A percentile compares a stretch with the other conserved stretches of the same genome.
Evolutionary conservation across 2,797 vertebrate species (phyloP).

Genomic region (Sardinella longiceps): DNA sequence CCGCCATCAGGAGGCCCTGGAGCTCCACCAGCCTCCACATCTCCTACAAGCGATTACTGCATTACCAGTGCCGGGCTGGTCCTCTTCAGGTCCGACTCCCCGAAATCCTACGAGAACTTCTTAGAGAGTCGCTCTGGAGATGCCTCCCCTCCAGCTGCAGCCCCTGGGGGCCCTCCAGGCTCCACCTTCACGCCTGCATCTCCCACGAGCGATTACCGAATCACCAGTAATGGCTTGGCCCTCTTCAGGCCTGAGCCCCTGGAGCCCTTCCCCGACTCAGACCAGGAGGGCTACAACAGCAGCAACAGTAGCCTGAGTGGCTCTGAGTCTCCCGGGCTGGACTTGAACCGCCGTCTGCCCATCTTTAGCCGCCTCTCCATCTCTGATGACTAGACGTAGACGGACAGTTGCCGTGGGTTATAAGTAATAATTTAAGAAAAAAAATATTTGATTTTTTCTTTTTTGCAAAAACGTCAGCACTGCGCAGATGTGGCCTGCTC

Average conservation of each 20-base stretch:
- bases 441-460: slow-evolving; percentile 45
- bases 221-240: slow-evolving; percentile 8
- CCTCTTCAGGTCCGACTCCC: slow-evolving; percentile 91
- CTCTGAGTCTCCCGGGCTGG: slow-evolving; percentile 92
- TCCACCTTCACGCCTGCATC: slow-evolving; percentile 69
- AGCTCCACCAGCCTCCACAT: slow-evolving; percentile 51
- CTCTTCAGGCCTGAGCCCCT: slow-evolving; percentile 92
- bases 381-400: slow-evolving; percentile 89
- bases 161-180: slow-evolving; percentile 69
- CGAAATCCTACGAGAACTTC: slow-evolving; percentile 90
- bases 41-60: slow-evolving; percentile 67
- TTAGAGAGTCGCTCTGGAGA: slow-evolving; percentile 67
- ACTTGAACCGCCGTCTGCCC: slow-evolving; percentile 94
- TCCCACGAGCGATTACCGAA: slow-evolving; percentile 63
- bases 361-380: slow-evolving; percentile 99
- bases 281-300: slow-evolving; percentile 98
- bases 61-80: too few species aligned
- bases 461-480: neutral
- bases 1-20: too few species aligned
- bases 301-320: slow-evolving; percentile 93
- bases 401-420: neutral
- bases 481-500: slow-evolving; percentile 28
- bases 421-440: slow-evolving; percentile 49
- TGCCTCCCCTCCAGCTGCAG: too few species aligned
- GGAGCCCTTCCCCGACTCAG: slow-evolving; percentile 93